These are phyloP conservation scores for Calephelis nemesis DNA, from an alignment of 1,140 invertebrate genomes.

Conservation along the genomic window DNA sequence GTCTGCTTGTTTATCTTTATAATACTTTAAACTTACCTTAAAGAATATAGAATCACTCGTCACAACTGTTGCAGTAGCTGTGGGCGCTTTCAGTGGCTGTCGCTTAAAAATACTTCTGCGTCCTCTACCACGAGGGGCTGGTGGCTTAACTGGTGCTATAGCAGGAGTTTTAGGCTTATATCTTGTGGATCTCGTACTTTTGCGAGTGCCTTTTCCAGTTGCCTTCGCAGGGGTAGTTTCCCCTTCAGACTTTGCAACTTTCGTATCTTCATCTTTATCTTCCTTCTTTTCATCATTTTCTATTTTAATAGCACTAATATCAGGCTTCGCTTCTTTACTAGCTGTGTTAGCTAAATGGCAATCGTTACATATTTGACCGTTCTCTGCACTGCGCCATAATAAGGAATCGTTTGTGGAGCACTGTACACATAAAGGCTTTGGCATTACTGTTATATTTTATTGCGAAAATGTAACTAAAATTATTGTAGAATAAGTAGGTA, in stretches of 20 bases:
- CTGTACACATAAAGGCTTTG: slow-evolving; percentile 72
- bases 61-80: slow-evolving; percentile 88
- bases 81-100: slow-evolving; percentile 88
- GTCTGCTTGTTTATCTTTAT: background rate
- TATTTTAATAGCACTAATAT: slow-evolving; percentile 42
- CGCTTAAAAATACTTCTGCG: slow-evolving; percentile 90
- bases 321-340: slow-evolving; percentile 49
- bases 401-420: slow-evolving; percentile 69
- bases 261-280: slow-evolving; percentile 54
- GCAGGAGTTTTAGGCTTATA: slow-evolving; percentile 67
- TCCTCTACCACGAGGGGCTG: slow-evolving; percentile 85
- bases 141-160: slow-evolving; percentile 42
- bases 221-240: slow-evolving; percentile 65
- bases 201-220: slow-evolving; percentile 64
- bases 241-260: slow-evolving; percentile 51
- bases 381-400: slow-evolving; percentile 68
- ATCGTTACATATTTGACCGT: slow-evolving; percentile 76
- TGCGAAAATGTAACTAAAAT: too few relatives aligned
- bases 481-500: too few relatives aligned
- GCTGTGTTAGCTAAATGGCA: slow-evolving; percentile 64
- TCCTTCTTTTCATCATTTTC: slow-evolving; percentile 62
- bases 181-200: slow-evolving; percentile 69
- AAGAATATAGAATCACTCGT: slow-evolving; percentile 91
- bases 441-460: slow-evolving; percentile 43
- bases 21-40: slow-evolving; percentile 79